A percentile compares a stretch with the other conserved stretches of the same genome.
These are phyloP conservation scores for Diloba caeruleocephala DNA, from an alignment of 2,888 invertebrate genomes.

Conservation along the genomic window DNA sequence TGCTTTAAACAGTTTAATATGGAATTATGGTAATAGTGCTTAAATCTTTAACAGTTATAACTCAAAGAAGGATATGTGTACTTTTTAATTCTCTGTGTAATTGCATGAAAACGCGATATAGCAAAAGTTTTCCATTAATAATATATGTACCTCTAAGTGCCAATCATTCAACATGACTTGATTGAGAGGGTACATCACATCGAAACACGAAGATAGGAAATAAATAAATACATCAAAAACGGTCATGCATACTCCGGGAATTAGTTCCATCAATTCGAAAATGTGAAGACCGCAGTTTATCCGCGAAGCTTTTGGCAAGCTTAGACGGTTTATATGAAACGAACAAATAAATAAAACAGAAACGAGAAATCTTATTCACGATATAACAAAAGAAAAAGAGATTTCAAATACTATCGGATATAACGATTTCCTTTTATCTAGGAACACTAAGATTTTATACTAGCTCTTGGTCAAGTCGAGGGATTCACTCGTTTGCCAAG, in stretches of 20 bases:
- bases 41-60: too few relatives aligned
- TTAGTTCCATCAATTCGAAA: background rate
- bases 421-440: constrained; percentile 33
- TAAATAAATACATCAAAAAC: background rate
- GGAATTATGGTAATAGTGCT: too few relatives aligned
- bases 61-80: too few relatives aligned
- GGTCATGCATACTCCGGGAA: background rate
- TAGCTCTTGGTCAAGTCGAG: constrained; percentile 15
- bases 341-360: constrained; percentile 7
- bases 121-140: too few relatives aligned
- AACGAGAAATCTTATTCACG: constrained; percentile 10
- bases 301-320: constrained; percentile 4
- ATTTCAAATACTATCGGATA: constrained; percentile 6
- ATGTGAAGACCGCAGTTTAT: constrained; percentile 4
- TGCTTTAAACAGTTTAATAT: too few relatives aligned
- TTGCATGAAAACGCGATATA: too few relatives aligned
- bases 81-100: too few relatives aligned
- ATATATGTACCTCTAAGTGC: too few relatives aligned
- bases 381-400: constrained; percentile 7
- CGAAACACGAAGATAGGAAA: background rate
- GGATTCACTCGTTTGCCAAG: constrained; percentile 27
- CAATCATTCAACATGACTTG: too few relatives aligned
- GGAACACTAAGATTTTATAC: constrained; percentile 36
- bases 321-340: constrained; percentile 6
- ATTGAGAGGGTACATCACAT: too few relatives aligned